Conservation (phyloP, 2,113 vertebrate genomes). For the Talpa occidentalis region DNA sequence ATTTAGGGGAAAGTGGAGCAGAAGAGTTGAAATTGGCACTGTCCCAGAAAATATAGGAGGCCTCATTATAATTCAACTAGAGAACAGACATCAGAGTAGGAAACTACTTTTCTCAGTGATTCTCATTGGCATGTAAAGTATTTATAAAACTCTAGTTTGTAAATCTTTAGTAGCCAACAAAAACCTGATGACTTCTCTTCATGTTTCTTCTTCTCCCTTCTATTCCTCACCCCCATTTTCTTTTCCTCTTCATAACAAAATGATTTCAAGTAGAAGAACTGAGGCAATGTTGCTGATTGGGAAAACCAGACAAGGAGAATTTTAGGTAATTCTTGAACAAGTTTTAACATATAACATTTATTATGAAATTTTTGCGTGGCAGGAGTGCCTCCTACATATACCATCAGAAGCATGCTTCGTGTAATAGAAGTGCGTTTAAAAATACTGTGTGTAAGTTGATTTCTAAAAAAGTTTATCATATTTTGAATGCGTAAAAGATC, state of each 20-base stretch:
- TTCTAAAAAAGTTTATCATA: background rate
- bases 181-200: background rate
- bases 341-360: background rate
- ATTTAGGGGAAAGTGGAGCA: background rate
- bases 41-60: background rate
- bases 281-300: background rate
- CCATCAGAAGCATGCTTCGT: background rate
- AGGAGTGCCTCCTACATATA: background rate
- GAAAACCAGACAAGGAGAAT: background rate
- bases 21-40: background rate
- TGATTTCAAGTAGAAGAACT: background rate
- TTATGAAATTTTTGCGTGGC: background rate
- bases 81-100: background rate
- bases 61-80: background rate
- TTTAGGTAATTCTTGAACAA: background rate
- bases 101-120: background rate
- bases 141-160: background rate
- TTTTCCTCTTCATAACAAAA: background rate
- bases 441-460: background rate
- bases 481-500: background rate
- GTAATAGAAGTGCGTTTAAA: background rate
- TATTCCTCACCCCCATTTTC: background rate
- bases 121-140: background rate
- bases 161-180: background rate
- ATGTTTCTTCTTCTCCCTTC: background rate